Conservation (phyloP, 2,113 vertebrate species). For the Gulo gulo region DNA sequence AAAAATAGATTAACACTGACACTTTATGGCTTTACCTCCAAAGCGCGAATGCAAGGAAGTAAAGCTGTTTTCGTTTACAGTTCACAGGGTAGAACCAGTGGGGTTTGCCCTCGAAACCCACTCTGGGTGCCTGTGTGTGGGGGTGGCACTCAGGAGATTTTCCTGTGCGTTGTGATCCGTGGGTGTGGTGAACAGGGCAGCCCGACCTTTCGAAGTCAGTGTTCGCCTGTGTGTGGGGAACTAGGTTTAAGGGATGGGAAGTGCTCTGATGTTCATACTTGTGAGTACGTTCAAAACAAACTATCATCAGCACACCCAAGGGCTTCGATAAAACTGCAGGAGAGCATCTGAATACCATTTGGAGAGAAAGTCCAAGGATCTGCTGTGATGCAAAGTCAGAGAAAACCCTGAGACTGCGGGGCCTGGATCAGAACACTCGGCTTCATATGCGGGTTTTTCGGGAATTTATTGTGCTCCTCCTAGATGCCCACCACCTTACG, state of each 20-base stretch:
- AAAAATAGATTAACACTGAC: conserved; percentile 38
- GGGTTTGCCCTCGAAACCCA: conserved; percentile 65
- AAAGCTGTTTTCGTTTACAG: conserved; percentile 26
- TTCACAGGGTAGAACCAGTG: conserved; percentile 43
- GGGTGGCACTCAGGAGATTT: conserved; percentile 60
- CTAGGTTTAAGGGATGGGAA: fast-evolving
- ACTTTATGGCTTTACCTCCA: background rate
- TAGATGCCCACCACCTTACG: background rate
- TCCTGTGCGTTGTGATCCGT: conserved; percentile 21
- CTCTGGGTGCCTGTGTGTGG: conserved; percentile 37
- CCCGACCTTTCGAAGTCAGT: background rate
- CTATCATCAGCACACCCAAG: background rate
- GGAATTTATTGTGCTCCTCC: background rate
- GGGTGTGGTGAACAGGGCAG: conserved; percentile 28
- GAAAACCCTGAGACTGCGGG: background rate
- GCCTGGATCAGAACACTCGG: too few species aligned
- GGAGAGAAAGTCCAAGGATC: background rate
- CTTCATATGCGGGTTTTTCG: background rate
- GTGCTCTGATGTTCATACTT: background rate
- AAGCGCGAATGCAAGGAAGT: conserved; percentile 23
- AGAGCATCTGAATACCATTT: background rate
- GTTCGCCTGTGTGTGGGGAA: background rate
- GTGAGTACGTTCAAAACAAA: background rate
- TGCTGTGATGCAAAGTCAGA: background rate
- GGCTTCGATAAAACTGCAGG: background rate